Percentiles rank a stretch among this genome's conserved stretches.
Conservation (phyloP, 2,113 vertebrate species). For the Ia io region DNA sequence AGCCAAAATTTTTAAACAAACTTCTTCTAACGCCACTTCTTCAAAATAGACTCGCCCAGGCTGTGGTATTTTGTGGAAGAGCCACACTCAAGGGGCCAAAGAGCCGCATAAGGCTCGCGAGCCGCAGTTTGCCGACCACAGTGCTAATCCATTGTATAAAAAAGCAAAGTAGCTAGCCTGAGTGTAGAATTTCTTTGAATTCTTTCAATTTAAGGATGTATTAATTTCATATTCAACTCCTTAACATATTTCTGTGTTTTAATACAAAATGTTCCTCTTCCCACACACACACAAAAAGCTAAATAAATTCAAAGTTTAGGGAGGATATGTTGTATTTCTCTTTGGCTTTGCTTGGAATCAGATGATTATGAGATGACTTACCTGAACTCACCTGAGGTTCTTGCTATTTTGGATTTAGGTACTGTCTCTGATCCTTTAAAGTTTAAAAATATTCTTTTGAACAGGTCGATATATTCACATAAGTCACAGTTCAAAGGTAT, state of each 20-base stretch:
- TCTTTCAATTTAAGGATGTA: neutral
- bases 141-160: neutral
- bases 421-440: neutral
- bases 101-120: no score
- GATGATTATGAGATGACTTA: neutral
- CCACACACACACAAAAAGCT: neutral
- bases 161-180: neutral
- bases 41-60: no score
- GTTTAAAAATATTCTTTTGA: neutral
- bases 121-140: no score
- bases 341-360: neutral
- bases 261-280: neutral
- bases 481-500: neutral
- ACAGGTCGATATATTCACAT: neutral
- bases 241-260: slow-evolving; percentile 11
- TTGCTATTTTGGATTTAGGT: slow-evolving; percentile 2
- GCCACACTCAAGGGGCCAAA: no score
- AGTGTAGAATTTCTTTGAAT: slow-evolving; percentile 7
- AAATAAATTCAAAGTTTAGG: neutral
- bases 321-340: neutral
- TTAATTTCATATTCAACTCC: neutral
- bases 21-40: no score
- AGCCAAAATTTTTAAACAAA: no score
- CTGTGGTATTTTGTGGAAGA: no score
- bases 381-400: neutral